phyloP scores from a whole-genome alignment of 2,113 vertebrate genomes.

The Periophthalmus modestus region DNA sequence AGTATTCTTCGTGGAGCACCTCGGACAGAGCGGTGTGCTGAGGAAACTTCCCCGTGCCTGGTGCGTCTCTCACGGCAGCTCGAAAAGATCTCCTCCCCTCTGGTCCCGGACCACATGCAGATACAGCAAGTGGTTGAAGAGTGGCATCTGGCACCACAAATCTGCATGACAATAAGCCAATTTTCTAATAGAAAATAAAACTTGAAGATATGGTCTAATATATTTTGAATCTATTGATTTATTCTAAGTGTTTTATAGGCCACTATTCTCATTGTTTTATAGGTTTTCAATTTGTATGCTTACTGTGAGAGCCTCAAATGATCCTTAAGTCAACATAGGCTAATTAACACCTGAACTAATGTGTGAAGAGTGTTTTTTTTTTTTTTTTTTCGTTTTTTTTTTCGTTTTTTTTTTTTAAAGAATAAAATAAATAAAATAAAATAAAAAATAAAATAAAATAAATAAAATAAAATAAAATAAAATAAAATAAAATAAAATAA shows the following conservation, averaged over 20 bases:
- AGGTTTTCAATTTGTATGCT: neutral
- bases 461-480: no score
- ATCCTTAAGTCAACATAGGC: neutral
- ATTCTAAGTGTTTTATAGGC: neutral
- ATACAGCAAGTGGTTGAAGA: slow-evolving; percentile 27
- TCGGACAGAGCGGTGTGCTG: slow-evolving; percentile 22
- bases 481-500: no score
- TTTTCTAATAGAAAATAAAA: slow-evolving; percentile 37
- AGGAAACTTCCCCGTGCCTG: slow-evolving; percentile 31
- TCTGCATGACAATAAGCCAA: slow-evolving; percentile 46
- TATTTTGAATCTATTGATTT: slow-evolving; percentile 20
- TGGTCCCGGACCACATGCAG: slow-evolving; percentile 35
- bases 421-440: no score
- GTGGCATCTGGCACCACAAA: slow-evolving; percentile 52
- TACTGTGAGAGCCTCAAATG: neutral
- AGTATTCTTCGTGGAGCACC: neutral
- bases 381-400: no score
- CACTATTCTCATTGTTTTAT: slow-evolving; percentile 19
- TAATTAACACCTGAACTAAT: neutral
- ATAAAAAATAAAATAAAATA: no score
- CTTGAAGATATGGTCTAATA: slow-evolving; percentile 5
- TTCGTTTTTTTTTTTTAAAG: no score
- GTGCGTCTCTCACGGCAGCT: slow-evolving; percentile 45
- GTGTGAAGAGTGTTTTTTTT: no score
- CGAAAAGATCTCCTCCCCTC: slow-evolving; percentile 36